Conservation (phyloP, 2,888 invertebrate species). For the Hetaerina titia region DNA sequence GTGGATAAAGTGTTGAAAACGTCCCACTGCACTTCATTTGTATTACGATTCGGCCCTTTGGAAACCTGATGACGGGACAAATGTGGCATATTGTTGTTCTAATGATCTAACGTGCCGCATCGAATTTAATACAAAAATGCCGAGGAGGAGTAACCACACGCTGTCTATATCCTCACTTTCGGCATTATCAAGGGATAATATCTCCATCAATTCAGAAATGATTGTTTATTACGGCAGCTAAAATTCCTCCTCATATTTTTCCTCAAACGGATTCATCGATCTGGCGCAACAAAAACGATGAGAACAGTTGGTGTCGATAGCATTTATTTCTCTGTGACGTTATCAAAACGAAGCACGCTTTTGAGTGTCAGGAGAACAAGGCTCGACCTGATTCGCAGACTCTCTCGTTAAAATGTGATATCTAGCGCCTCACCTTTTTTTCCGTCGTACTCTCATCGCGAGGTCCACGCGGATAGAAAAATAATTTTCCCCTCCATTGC, state of each 20-base stretch:
- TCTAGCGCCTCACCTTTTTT: background rate
- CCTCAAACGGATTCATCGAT: background rate
- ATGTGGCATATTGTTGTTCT: background rate
- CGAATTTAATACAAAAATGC: no score
- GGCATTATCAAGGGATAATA: background rate
- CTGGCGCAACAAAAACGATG: background rate
- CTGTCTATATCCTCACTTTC: background rate
- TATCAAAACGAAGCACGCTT: background rate
- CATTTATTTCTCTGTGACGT: background rate
- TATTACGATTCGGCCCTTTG: no score
- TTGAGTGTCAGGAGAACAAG: background rate
- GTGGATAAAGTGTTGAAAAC: no score
- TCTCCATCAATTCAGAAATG: background rate
- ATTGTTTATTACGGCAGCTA: background rate
- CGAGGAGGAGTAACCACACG: background rate
- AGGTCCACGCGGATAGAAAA: background rate
- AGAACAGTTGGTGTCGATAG: background rate
- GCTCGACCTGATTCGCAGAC: background rate
- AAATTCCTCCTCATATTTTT: background rate
- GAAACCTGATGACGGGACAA: background rate
- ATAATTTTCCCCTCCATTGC: background rate
- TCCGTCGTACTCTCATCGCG: background rate
- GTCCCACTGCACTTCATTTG: no score
- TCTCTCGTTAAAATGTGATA: background rate
- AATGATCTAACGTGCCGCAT: background rate